These are phyloP conservation scores for Orthonychiurus folsomi DNA, from an alignment of 2,888 invertebrate genomes.

Conservation along the genomic window DNA sequence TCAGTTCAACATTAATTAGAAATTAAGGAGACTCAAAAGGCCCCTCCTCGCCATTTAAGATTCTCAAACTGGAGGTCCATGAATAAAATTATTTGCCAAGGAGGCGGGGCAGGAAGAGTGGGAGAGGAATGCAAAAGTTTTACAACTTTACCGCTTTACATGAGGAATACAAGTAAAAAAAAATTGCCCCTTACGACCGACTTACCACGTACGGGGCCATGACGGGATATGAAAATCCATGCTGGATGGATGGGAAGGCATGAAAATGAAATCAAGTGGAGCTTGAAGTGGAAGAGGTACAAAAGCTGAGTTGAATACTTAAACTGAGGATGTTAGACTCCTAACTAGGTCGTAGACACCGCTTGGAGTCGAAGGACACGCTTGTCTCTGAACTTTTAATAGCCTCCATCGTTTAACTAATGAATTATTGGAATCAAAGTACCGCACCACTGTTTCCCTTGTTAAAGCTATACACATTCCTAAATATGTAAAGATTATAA, in stretches of 20 bases:
- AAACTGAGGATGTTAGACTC: background rate
- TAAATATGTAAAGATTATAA: too few relatives aligned
- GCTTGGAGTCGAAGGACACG: background rate
- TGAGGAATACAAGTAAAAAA: conserved; percentile 2
- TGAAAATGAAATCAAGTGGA: background rate
- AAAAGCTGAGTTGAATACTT: background rate
- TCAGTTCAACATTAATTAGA: background rate
- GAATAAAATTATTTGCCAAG: background rate
- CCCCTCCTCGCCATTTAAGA: background rate
- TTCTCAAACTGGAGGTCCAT: background rate
- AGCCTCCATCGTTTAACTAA: background rate
- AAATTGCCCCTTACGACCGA: conserved; percentile 5
- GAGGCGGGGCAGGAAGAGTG: conserved; percentile 6
- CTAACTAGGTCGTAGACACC: background rate
- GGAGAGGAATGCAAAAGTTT: too few relatives aligned
- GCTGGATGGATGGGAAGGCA: background rate
- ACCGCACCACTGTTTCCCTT: background rate
- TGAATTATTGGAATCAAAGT: background rate
- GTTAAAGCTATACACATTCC: background rate
- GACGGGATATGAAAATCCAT: background rate
- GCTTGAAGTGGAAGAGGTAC: background rate
- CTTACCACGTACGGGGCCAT: background rate
- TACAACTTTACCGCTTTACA: too few relatives aligned
- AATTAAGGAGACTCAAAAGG: background rate
- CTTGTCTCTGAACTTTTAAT: background rate